Evolutionary conservation across 2,113 vertebrate genomes (phyloP).

Genomic region (Pelecanus crispus): DNA sequence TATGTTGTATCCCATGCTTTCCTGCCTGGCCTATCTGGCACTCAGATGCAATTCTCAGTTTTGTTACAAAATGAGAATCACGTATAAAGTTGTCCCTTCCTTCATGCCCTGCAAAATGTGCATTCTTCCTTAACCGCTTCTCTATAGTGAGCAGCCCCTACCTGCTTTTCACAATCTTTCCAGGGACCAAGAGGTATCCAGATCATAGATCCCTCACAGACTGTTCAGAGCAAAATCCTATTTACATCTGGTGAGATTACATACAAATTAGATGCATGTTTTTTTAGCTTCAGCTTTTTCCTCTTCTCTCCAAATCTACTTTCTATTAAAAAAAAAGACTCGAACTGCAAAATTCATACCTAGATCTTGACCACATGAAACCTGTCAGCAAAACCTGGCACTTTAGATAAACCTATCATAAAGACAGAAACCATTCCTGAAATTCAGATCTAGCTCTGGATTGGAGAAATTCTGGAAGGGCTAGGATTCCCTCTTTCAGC

Average conservation of each 20-base stretch:
- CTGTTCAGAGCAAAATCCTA: background rate
- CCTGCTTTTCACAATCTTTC: background rate
- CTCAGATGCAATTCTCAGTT: background rate
- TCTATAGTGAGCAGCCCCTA: background rate
- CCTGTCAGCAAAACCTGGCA: background rate
- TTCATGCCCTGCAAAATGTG: background rate
- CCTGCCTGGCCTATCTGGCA: background rate
- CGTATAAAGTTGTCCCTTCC: background rate
- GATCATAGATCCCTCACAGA: background rate
- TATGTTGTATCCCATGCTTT: background rate
- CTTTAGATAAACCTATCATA: background rate
- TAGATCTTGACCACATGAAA: background rate
- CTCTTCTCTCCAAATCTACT: background rate
- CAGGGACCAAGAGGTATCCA: background rate
- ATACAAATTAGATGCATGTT: background rate
- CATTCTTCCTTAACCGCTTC: background rate
- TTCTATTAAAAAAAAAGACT: background rate
- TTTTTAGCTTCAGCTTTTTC: background rate
- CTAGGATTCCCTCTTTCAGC: background rate
- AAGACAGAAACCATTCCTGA: background rate
- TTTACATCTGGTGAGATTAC: background rate
- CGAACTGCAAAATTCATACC: background rate
- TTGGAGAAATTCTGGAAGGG: background rate
- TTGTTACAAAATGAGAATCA: background rate
- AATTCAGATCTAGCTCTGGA: background rate